Percentiles rank a stretch among this genome's conserved stretches.
Evolutionary conservation across 1,140 invertebrate genomes (phyloP).

Genomic region (Heterodera schachtii): DNA sequence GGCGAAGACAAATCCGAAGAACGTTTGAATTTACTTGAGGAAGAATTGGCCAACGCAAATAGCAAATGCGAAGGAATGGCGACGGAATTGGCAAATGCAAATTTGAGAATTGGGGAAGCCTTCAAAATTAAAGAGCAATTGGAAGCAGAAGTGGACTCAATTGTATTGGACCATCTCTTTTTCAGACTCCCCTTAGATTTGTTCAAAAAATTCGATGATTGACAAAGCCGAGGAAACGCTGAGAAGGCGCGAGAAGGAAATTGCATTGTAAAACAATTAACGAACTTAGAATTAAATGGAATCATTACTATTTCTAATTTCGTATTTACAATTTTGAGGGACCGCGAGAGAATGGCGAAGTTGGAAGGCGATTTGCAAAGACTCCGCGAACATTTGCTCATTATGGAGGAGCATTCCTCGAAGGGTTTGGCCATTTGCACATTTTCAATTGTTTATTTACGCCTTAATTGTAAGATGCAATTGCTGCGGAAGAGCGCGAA

Average conservation of each 20-base stretch:
- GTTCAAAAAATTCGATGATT: background rate
- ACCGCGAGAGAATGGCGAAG: conserved; percentile 26
- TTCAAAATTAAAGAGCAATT: background rate
- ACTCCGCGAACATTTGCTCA: conserved; percentile 36
- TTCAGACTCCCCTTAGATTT: background rate
- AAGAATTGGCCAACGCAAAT: background rate
- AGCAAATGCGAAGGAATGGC: background rate
- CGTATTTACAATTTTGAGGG: background rate
- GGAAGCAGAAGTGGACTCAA: background rate
- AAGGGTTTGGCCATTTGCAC: conserved; percentile 13
- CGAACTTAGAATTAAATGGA: no score
- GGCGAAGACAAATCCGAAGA: background rate
- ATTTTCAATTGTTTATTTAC: background rate
- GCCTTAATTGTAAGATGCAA: conserved; percentile 34
- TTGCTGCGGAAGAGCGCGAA: conserved; percentile 42
- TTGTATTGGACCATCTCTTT: background rate
- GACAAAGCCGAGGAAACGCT: conserved; percentile 14
- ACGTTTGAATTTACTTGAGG: background rate
- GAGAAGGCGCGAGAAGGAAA: conserved; percentile 9
- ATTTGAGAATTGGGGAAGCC: background rate
- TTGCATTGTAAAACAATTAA: background rate
- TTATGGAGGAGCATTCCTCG: conserved; percentile 37
- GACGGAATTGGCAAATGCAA: background rate
- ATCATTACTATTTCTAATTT: no score
- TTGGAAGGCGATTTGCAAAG: conserved; percentile 34